A percentile compares a stretch with the other conserved stretches of the same genome.
phyloP scores from a whole-genome alignment of 1,140 invertebrate species.

The Magallana ariakensis region DNA sequence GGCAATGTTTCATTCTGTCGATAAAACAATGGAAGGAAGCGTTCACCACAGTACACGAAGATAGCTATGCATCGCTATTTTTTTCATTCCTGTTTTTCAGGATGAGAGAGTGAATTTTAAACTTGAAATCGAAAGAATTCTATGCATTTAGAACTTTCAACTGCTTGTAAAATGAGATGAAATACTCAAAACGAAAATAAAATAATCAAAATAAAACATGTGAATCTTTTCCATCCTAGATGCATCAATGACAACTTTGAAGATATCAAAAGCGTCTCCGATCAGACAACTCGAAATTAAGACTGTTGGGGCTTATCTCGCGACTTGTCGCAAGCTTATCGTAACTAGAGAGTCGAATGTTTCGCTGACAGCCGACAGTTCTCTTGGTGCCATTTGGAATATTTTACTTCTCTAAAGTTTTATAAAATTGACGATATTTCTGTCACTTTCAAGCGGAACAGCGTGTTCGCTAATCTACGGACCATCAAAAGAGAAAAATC shows the following conservation, averaged over 20 bases:
- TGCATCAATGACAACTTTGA: not conserved
- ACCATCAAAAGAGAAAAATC: slow-evolving; percentile 15
- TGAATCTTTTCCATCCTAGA: not conserved
- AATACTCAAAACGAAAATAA: slow-evolving; percentile 18
- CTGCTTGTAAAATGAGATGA: not conserved
- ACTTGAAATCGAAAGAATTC: not conserved
- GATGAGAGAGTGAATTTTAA: not conserved
- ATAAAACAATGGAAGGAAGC: not conserved
- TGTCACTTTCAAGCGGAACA: slow-evolving; percentile 23
- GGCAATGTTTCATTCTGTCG: not conserved
- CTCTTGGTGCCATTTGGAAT: slow-evolving; percentile 17
- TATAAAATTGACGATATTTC: slow-evolving; percentile 37
- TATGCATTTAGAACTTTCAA: slow-evolving; percentile 1
- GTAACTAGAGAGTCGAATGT: slow-evolving; percentile 2
- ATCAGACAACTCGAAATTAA: not conserved
- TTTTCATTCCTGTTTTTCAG: not conserved
- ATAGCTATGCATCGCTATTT: no score
- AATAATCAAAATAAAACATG: slow-evolving; percentile 24
- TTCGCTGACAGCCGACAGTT: not conserved
- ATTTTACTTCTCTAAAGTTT: slow-evolving; percentile 30
- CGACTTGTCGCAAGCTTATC: slow-evolving; percentile 14
- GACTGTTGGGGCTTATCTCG: slow-evolving; percentile 4
- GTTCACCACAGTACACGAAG: no score
- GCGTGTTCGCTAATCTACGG: slow-evolving; percentile 11
- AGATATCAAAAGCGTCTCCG: not conserved